These are phyloP conservation scores for Labrus mixtus DNA, from an alignment of 2,113 vertebrate species.

Conservation along the genomic window DNA sequence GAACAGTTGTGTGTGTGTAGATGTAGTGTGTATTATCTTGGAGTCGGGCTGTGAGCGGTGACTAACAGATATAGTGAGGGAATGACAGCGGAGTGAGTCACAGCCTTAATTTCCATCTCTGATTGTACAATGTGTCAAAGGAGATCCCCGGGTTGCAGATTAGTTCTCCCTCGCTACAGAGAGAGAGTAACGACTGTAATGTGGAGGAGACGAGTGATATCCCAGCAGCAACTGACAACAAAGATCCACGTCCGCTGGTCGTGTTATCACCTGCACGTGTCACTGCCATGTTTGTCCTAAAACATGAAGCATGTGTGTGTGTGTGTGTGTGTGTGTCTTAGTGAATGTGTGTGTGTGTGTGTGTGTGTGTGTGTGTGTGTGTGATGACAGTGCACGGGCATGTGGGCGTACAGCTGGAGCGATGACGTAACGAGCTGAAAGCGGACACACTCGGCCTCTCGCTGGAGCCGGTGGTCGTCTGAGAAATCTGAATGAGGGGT, in stretches of 20 bases:
- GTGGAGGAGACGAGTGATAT: slow-evolving; percentile 33
- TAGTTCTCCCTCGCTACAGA: slow-evolving; percentile 31
- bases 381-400: slow-evolving; percentile 47
- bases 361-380: slow-evolving; percentile 7
- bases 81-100: slow-evolving; percentile 48
- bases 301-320: slow-evolving; percentile 10
- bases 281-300: slow-evolving; percentile 27
- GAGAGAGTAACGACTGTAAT: slow-evolving; percentile 27
- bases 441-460: slow-evolving; percentile 31
- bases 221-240: slow-evolving; percentile 24
- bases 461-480: slow-evolving; percentile 18
- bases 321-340: slow-evolving; percentile 19
- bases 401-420: slow-evolving; percentile 64
- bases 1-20: background rate
- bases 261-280: background rate
- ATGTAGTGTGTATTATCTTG: background rate
- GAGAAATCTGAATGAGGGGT: slow-evolving; percentile 63
- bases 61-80: slow-evolving; percentile 57
- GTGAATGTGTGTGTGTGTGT: slow-evolving; percentile 4
- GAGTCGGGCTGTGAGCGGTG: slow-evolving; percentile 30
- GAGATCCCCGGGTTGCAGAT: slow-evolving; percentile 60
- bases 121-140: slow-evolving; percentile 56
- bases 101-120: slow-evolving; percentile 50
- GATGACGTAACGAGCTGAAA: slow-evolving; percentile 67
- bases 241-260: slow-evolving; percentile 10